Evolutionary conservation across 1,140 invertebrate species (phyloP).

Genomic region (Dreissena rostriformis): DNA sequence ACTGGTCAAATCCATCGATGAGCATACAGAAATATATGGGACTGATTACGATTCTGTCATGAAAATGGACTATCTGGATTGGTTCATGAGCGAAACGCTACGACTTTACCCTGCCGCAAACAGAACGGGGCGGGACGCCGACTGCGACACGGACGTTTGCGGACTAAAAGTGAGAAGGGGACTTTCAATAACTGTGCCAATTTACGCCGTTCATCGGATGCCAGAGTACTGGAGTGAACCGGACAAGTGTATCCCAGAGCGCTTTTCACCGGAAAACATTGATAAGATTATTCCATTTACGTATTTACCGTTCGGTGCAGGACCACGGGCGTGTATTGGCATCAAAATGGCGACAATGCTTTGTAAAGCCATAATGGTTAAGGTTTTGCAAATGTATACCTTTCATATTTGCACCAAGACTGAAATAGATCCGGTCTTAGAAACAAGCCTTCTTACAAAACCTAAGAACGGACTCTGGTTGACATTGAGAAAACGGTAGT

Average conservation of each 20-base stretch:
- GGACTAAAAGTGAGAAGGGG: constrained; percentile 23
- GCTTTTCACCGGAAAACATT: constrained; percentile 64
- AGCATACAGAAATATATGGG: constrained; percentile 6
- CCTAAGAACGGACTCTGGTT: constrained; percentile 27
- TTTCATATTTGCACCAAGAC: constrained; percentile 1
- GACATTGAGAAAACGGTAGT: neutral
- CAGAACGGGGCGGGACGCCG: constrained; percentile 31
- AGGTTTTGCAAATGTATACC: constrained; percentile 68
- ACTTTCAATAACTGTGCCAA: constrained; percentile 32
- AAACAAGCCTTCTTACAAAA: constrained; percentile 48
- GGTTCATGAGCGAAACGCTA: constrained; percentile 36
- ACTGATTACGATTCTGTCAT: neutral
- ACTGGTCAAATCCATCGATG: constrained; percentile 83
- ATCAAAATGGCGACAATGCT: constrained; percentile 77
- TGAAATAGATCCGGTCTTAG: constrained; percentile 23
- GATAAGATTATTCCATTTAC: constrained; percentile 65
- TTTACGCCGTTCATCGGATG: constrained; percentile 39
- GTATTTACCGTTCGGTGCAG: constrained; percentile 79
- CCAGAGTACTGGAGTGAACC: constrained; percentile 36
- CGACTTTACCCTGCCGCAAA: constrained; percentile 47
- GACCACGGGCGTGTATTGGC: constrained; percentile 79
- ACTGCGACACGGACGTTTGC: constrained; percentile 20
- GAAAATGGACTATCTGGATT: constrained; percentile 31
- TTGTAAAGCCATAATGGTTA: constrained; percentile 71
- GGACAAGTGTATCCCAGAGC: constrained; percentile 29